Evolutionary conservation across 2,888 invertebrate genomes (phyloP), one percentile per base, ranked within the genome.

Genomic region (Metellina segmentata): DNA sequence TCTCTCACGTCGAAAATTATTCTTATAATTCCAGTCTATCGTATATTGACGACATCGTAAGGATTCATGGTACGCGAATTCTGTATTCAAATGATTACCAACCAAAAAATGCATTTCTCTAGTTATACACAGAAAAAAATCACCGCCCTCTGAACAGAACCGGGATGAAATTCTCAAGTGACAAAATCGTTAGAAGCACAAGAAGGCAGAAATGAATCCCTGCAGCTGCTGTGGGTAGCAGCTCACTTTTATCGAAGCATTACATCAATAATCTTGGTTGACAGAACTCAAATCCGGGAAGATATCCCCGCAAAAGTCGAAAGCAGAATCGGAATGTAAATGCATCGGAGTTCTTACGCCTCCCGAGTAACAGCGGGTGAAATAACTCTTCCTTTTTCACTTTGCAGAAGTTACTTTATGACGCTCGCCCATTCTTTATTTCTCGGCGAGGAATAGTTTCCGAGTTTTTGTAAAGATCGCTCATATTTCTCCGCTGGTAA

Each of bases 251-350:
- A 8, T 9, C 34, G 13, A 81, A 20, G 69, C 71, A 82, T 82
- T 82, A 82, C 71, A 71, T 82, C 19, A 9, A 51, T 72, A 82
- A 82, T 72, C 82, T 72, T 20, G 13, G 82, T 72, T 72, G 72
- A 51, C 82, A 72, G 72, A 72, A n/a, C 16, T 49, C n/a, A 7
- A 69, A 82, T 71, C 71, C 82, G 48, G 7, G 7, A 9, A 2
- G 78, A 79, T 49, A 74, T 20, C 74, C 48, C 20, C 74, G 13
- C 6, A 7, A 19, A 16, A 61, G 61, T 7, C 6, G 34, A 34
- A 11, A 20, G 4, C 11, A 77, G 52, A 51, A 51, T 7, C 5
- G 48, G 61, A 61, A 82, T 82, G 82, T 19, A 82, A 82, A 82
- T 72, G 51, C 82, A 71, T 69, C 69, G 61, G 49, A 61, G 61